These are phyloP conservation scores for Sisor rabdophorus DNA, from an alignment of 2,113 vertebrate species.

Conservation along the genomic window DNA sequence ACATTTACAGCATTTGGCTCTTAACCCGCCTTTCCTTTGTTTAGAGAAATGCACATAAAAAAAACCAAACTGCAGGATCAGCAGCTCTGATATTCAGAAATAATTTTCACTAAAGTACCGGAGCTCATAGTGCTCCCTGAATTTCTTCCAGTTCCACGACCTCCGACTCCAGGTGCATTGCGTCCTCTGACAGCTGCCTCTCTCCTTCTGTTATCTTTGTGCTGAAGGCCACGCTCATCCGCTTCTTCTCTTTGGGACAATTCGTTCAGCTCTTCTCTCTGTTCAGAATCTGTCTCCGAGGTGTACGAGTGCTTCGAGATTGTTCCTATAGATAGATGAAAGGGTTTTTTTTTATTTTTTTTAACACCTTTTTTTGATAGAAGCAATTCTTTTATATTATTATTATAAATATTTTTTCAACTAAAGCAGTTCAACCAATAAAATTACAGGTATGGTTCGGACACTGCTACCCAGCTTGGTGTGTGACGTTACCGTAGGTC, in stretches of 20 bases:
- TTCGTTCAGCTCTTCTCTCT: conserved; percentile 93
- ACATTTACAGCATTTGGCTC: too few relatives aligned
- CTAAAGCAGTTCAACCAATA: neutral
- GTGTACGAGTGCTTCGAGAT: conserved; percentile 96
- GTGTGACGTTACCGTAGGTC: conserved; percentile 79
- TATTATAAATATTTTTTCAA: too few relatives aligned
- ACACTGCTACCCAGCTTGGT: neutral
- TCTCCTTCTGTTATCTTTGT: conserved; percentile 84
- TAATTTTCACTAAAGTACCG: conserved; percentile 64
- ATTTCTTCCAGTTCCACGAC: conserved; percentile 82
- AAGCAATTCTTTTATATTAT: too few relatives aligned
- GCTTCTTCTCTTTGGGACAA: conserved; percentile 93
- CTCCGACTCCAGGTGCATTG: conserved; percentile 79
- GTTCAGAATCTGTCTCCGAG: conserved; percentile 96
- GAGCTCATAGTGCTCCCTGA: conserved; percentile 82
- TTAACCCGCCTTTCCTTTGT: too few relatives aligned
- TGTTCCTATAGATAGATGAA: conserved; percentile 72
- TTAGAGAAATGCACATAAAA: neutral
- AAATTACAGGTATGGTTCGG: neutral
- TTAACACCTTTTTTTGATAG: neutral
- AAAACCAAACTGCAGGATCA: neutral
- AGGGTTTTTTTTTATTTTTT: neutral
- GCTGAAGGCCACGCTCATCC: conserved; percentile 74
- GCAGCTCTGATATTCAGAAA: neutral
- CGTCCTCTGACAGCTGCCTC: conserved; percentile 77